Evolutionary conservation across 2,797 vertebrate species (phyloP), one percentile per base, ranked within the genome.

Genomic region (Coccyzus lansbergi): DNA sequence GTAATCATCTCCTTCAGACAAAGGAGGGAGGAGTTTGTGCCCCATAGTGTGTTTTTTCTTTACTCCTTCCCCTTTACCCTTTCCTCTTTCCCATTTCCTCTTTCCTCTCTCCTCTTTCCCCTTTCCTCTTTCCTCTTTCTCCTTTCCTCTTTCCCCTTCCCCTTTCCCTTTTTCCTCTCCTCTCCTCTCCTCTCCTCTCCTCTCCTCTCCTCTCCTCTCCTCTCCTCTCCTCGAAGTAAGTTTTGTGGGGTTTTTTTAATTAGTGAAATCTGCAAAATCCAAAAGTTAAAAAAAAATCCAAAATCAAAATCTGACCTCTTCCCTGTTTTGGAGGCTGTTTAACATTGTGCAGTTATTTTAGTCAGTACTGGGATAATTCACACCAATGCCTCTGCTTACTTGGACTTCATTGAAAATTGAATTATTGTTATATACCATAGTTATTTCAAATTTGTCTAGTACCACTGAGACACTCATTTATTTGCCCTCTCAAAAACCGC

Each of bases 261-360:
- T 13, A 29, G 12, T 52, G 14, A 88, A 46, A 28, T 26, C 7
- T 53, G 3, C 10, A 58, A 33, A 38, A 67, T 21, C 2, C 7
- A 65, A 69, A 88, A 58, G 0, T 3, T 6, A 22, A 25, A 34
- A 51, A 51, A n/a, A 58, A 4, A 0, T 6, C 3, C 19, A 44
- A 34, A 56, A 4, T 7, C 12, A 55, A 90, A 75, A 55, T 44
- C 6, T 16, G 7, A 36, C 28, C 3, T 40, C 15, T 84, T 55
- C 6, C 4, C 7, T 38, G 2, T 1, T 44, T 58, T 58, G 3
- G 6, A 3, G 9, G 4, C 1, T 60, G 14, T 70, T 59, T 63
- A 67, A 52, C 8, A 16, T 20, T 18, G 18, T 26, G 10, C 6
- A n/a, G 15, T 62, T 85, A 12, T 84, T 78, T 79, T 59, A 74